Percentiles rank a stretch among this genome's conserved stretches.
Evolutionary conservation across 2,888 invertebrate genomes (phyloP).

Genomic region (Melieria crassipennis): DNA sequence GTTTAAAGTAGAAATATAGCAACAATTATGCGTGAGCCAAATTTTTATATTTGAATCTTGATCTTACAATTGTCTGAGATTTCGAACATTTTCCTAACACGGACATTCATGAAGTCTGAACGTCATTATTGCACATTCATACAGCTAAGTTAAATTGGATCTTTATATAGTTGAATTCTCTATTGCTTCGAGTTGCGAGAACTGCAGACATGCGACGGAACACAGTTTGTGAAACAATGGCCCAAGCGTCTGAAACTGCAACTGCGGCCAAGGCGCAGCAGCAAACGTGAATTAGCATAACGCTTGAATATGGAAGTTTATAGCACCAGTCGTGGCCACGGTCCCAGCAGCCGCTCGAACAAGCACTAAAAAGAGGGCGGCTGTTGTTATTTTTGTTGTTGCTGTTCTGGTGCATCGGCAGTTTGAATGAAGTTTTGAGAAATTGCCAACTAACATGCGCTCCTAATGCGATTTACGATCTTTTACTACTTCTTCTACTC

Average conservation of each 20-base stretch:
- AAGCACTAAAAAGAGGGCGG: constrained; percentile 7
- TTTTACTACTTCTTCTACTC: neutral
- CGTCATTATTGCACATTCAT: too few relatives aligned
- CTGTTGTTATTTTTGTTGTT: neutral
- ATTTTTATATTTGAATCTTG: too few relatives aligned
- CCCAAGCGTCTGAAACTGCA: constrained; percentile 5
- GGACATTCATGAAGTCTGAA: too few relatives aligned
- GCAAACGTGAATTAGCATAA: constrained; percentile 27
- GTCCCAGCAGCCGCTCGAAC: neutral
- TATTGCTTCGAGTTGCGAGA: too few relatives aligned
- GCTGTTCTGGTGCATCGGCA: neutral
- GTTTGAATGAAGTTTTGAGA: constrained; percentile 32
- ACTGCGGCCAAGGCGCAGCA: constrained; percentile 14
- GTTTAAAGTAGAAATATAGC: too few relatives aligned
- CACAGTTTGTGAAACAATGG: neutral
- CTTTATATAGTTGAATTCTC: too few relatives aligned
- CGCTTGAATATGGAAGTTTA: constrained; percentile 19
- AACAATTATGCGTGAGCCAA: too few relatives aligned
- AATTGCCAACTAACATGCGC: constrained; percentile 33
- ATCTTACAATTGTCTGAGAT: too few relatives aligned
- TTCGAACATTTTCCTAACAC: too few relatives aligned
- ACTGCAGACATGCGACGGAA: too few relatives aligned
- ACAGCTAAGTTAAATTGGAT: too few relatives aligned
- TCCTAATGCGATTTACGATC: constrained; percentile 1
- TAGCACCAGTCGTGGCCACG: neutral